Conservation (phyloP, 1,140 invertebrate genomes). For the roundworm (Caenorhabditis elegans) region WBcel235 BX284606.5:6458501-6459000, state of each 20-base stretch:
- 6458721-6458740: background rate
- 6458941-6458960: conserved; percentile 82
- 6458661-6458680: background rate
- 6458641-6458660: background rate
- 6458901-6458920: conserved; percentile 91
- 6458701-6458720: background rate
- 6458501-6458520: conserved; percentile 78
- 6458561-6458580: conserved; percentile 64
- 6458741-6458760: background rate
- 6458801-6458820: conserved; percentile 85
- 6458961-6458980: conserved; percentile 66
- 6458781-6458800: conserved; percentile 70
- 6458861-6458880: conserved; percentile 71
- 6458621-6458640: background rate
- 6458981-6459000: background rate
- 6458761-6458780: conserved; percentile 31
- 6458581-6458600: background rate
- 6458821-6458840: conserved; percentile 93
- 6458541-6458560: conserved; percentile 71
- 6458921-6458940: conserved; percentile 84
- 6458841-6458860: conserved; percentile 97
- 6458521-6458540: conserved; percentile 73
- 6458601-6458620: background rate
- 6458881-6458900: conserved; percentile 77
- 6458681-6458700: background rate